Base-by-base conservation (phyloP, 2,113 vertebrate species). In the Grantiella picta region DNA sequence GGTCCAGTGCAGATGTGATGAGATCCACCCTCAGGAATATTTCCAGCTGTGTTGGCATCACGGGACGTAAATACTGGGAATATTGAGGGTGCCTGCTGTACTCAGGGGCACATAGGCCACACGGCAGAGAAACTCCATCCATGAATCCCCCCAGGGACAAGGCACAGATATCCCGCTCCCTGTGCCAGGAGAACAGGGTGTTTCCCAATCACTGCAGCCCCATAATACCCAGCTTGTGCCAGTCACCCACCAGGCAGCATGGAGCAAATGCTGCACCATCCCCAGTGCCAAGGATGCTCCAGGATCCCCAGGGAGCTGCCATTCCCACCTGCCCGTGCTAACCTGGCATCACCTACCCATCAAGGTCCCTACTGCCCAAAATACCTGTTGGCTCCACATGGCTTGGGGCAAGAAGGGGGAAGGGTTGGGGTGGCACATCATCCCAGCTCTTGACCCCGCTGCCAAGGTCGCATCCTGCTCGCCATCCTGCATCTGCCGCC, bases 381-480 rank as follows among this genome's bases (percentile, higher is more conserved):
- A 40, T 35, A 19, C 11, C 50, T 27, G 3, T 56, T 93, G 52
- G 21, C 66, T 71, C 27, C 0, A 5, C 10, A 4, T 56, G 70
- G 44, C 54, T 57, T 57, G 64, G 49, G 29, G 2, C 65, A 61
- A 79, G 56, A 44, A 35, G 11, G 21, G 8, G 9, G 16, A 49
- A 29, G 36, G 44, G 28, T 14, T 57, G 24, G 31, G 35, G 16
- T 15, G 47, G 36, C 75, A 36, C 31, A 6, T 35, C 61, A 31
- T 57, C 66, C 42, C 7, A 6, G n/a, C 42, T 77, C 80, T 23
- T 38, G 10, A 47, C n/a, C 13, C 22, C 0, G 0, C 92, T 53
- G 40, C 71, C 2, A 8, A 12, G 35, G 21, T 66, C 0, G 0
- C 21, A 31, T 78, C 25, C 59, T n/a, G 24, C 59, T 81, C 0